phyloP scores from a whole-genome alignment of 2,113 vertebrate genomes.

The Spizaetus ornatus region DNA sequence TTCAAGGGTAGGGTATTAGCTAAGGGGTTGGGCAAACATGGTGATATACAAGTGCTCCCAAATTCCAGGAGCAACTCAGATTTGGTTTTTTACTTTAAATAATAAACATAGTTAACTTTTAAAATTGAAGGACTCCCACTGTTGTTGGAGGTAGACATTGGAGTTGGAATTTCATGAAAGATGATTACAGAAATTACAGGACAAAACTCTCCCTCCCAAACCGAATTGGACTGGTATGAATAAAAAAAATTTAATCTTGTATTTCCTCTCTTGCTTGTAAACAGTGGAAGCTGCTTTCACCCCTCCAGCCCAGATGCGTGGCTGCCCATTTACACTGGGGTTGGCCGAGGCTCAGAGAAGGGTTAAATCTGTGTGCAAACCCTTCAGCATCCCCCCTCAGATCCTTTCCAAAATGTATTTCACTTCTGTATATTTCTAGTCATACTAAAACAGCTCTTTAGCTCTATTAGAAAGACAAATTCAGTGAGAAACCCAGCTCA shows the following conservation, averaged over 20 bases:
- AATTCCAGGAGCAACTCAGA: not conserved
- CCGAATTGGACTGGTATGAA: not conserved
- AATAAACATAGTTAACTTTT: not conserved
- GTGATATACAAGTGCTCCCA: not conserved
- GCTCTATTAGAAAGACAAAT: not conserved
- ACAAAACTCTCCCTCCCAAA: not conserved
- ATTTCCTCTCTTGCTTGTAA: not conserved
- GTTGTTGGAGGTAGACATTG: not conserved
- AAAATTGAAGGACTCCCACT: not conserved
- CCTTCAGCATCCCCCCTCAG: no score
- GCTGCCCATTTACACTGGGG: not conserved
- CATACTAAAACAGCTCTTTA: not conserved
- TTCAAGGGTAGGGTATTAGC: not conserved
- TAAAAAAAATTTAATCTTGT: not conserved
- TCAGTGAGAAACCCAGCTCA: not conserved
- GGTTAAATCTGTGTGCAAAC: not conserved
- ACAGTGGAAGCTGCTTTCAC: not conserved
- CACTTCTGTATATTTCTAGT: not conserved
- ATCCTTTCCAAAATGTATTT: not conserved
- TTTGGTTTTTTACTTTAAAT: not conserved
- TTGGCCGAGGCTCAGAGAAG: not conserved
- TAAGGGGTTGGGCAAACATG: not conserved
- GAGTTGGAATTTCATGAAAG: not conserved
- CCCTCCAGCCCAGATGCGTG: not conserved
- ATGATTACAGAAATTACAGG: not conserved